A percentile compares a stretch with the other conserved stretches of the same genome.
Evolutionary conservation across 2,888 invertebrate genomes (phyloP).

Genomic region (Congeria kusceri): DNA sequence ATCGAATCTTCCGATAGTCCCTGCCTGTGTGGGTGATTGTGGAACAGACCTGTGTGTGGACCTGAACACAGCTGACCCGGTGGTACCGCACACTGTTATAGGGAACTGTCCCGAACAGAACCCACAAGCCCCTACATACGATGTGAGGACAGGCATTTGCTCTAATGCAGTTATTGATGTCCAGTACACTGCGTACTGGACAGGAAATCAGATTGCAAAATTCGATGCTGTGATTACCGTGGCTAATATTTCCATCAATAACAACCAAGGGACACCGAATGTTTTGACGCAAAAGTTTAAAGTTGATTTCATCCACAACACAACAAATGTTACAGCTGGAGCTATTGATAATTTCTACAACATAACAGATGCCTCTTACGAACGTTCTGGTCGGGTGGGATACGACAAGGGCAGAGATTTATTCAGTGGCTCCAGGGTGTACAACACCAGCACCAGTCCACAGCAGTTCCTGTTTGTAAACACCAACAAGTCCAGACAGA

Average conservation of each 20-base stretch:
- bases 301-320: constrained; percentile 69
- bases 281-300: constrained; percentile 75
- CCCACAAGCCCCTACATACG: constrained; percentile 65
- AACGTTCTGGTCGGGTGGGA: constrained; percentile 77
- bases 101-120: constrained; percentile 74
- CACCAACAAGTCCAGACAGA: constrained; percentile 67
- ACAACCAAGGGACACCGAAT: constrained; percentile 23
- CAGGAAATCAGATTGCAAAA: constrained; percentile 67
- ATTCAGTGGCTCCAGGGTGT: constrained; percentile 72
- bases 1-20: constrained; percentile 55
- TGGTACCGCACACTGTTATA: constrained; percentile 25
- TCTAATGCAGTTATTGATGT: constrained; percentile 80
- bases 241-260: constrained; percentile 67
- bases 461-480: constrained; percentile 68
- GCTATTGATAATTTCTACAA: constrained; percentile 69
- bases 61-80: constrained; percentile 38
- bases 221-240: constrained; percentile 77
- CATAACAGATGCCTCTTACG: constrained; percentile 56
- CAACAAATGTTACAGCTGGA: constrained; percentile 36
- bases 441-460: constrained; percentile 56
- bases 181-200: constrained; percentile 79
- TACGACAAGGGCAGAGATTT: constrained; percentile 76
- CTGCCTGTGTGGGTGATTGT: constrained; percentile 64
- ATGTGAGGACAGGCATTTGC: constrained; percentile 58
- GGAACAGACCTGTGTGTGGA: constrained; percentile 64